phyloP scores from a whole-genome alignment of 2,113 vertebrate species.

The Tragelaphus imberbis region DNA sequence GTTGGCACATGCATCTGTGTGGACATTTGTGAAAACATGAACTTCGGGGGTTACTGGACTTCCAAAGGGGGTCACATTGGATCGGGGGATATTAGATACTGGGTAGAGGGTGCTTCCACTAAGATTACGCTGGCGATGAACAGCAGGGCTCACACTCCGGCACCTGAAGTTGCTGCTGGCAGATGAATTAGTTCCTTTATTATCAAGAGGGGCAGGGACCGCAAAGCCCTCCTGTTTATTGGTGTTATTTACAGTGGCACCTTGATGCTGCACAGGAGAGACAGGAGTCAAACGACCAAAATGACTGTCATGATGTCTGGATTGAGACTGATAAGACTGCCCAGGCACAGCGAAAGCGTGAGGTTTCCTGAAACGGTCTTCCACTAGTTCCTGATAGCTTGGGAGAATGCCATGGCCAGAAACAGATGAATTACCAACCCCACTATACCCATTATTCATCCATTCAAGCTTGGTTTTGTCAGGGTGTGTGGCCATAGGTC shows the following conservation, averaged over 20 bases:
- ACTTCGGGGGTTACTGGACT: constrained; percentile 89
- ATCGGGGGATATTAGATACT: constrained; percentile 82
- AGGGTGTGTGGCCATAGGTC: constrained; percentile 96
- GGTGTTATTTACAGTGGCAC: constrained; percentile 82
- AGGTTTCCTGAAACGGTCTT: constrained; percentile 97
- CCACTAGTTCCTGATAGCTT: constrained; percentile 93
- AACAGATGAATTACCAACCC: constrained; percentile 78
- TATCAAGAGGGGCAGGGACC: constrained; percentile 96
- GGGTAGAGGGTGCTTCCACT: constrained; percentile 87
- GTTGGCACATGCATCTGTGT: constrained; percentile 84
- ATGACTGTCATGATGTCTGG: constrained; percentile 88
- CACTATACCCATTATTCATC: constrained; percentile 94
- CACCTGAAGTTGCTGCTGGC: constrained; percentile 87
- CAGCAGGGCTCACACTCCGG: constrained; percentile 96
- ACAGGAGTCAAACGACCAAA: constrained; percentile 95
- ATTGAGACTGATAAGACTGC: constrained; percentile 92
- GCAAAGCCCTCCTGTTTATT: constrained; percentile 96
- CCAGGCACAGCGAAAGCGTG: constrained; percentile 96
- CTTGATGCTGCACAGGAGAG: constrained; percentile 94
- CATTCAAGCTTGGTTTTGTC: constrained; percentile 97
- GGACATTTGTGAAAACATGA: constrained; percentile 88
- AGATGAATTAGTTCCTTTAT: constrained; percentile 83
- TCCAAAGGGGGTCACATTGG: constrained; percentile 89
- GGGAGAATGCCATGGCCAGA: constrained; percentile 90
- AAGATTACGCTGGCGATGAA: constrained; percentile 92